A percentile compares a stretch with the other conserved stretches of the same genome.
phyloP scores from a whole-genome alignment of 2,888 invertebrate genomes.

The Mellilla xanthometata region DNA sequence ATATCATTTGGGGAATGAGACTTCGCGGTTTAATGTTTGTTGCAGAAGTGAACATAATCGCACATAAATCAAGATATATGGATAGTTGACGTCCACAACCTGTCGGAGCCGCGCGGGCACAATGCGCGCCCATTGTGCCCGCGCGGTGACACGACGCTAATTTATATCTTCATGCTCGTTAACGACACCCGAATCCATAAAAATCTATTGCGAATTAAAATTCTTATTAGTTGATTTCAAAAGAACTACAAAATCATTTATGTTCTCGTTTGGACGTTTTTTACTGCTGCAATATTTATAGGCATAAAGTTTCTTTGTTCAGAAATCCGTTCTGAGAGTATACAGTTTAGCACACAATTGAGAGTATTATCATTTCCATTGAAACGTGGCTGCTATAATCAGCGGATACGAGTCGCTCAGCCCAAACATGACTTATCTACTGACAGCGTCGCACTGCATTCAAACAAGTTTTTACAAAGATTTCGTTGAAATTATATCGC shows the following conservation, averaged over 20 bases:
- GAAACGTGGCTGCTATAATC: constrained; percentile 57
- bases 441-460: constrained; percentile 30
- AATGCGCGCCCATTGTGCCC: constrained; percentile 56
- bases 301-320: constrained; percentile 66
- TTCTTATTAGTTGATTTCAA: constrained; percentile 57
- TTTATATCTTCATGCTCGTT: constrained; percentile 79
- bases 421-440: constrained; percentile 38
- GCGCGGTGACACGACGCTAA: constrained; percentile 61
- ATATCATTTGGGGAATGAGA: constrained; percentile 72
- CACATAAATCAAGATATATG: constrained; percentile 74
- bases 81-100: constrained; percentile 78
- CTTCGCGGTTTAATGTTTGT: constrained; percentile 75
- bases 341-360: constrained; percentile 75
- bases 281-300: constrained; percentile 71
- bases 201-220: constrained; percentile 56
- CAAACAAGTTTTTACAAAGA: constrained; percentile 30
- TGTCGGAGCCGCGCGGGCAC: constrained; percentile 75
- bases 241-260: constrained; percentile 66
- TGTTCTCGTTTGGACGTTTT: constrained; percentile 53
- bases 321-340: constrained; percentile 57
- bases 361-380: constrained; percentile 73
- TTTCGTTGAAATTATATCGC: constrained; percentile 6
- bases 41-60: constrained; percentile 71
- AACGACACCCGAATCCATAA: constrained; percentile 57
- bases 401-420: constrained; percentile 49